Evolutionary conservation across 2,888 invertebrate genomes (phyloP).

Genomic region (Nineta flava): DNA sequence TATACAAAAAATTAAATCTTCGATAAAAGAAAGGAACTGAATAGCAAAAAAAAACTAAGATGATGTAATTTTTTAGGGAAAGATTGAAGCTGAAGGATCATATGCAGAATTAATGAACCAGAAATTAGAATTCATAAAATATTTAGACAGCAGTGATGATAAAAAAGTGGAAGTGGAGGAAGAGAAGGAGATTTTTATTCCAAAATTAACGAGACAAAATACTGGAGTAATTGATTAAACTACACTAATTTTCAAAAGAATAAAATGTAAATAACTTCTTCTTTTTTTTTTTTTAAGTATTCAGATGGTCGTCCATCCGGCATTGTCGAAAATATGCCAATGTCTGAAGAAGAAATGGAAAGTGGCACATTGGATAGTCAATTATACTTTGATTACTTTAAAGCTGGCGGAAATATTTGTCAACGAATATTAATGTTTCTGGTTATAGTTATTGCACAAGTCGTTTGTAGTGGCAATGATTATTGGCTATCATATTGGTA

Average conservation of each 20-base stretch:
- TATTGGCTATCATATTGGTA: conserved; percentile 62
- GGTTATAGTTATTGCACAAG: conserved; percentile 42
- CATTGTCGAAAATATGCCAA: neutral
- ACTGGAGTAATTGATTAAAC: neutral
- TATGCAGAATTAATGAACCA: conserved; percentile 26
- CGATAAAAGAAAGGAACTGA: too few species aligned
- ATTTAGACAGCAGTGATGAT: neutral
- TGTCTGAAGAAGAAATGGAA: conserved; percentile 27
- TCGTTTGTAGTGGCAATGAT: conserved; percentile 47
- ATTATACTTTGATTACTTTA: conserved; percentile 34
- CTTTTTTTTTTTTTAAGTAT: neutral
- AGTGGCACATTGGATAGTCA: conserved; percentile 43
- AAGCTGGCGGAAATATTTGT: conserved; percentile 36
- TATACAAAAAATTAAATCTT: too few species aligned
- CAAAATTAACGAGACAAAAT: neutral
- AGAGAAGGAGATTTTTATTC: neutral
- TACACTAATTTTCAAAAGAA: too few species aligned
- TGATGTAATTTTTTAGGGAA: conserved; percentile 33
- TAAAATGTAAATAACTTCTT: too few species aligned
- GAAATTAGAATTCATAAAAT: conserved; percentile 1
- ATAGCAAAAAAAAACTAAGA: too few species aligned
- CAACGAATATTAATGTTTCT: conserved; percentile 31
- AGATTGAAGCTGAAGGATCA: conserved; percentile 38
- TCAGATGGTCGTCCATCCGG: neutral
- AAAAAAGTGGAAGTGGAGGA: neutral